Conservation (phyloP, 2,888 invertebrate species). For the Venusia cambrica region DNA sequence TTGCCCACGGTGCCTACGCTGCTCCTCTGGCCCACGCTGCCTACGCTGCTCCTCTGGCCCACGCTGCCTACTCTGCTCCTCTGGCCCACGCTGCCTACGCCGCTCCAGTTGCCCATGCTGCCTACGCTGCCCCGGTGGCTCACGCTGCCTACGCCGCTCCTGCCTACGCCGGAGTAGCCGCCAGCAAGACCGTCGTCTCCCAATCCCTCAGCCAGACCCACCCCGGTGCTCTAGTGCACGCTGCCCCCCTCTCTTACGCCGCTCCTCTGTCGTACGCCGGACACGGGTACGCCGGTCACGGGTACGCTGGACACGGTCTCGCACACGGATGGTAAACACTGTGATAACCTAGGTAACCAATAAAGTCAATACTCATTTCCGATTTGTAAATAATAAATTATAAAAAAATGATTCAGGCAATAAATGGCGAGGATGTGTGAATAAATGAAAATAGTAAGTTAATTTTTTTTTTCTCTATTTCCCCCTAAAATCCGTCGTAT, state of each 20-base stretch:
- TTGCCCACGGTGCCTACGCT: conserved; percentile 26
- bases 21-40: conserved; percentile 37
- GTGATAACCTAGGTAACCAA: conserved; percentile 68
- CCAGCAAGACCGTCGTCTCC: conserved; percentile 44
- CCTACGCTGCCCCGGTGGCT: conserved; percentile 34
- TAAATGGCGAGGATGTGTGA: conserved; percentile 74
- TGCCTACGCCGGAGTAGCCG: conserved; percentile 14
- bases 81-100: conserved; percentile 32
- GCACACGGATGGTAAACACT: conserved; percentile 72
- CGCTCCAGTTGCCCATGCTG: conserved; percentile 35
- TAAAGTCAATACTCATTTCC: conserved; percentile 71
- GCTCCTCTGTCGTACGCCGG: conserved; percentile 33
- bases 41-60: conserved; percentile 36
- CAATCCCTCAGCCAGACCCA: conserved; percentile 42
- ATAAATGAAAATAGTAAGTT: conserved; percentile 67
- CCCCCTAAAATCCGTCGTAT: conserved; percentile 2
- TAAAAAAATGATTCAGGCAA: conserved; percentile 54
- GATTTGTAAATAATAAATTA: conserved; percentile 65
- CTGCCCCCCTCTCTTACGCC: conserved; percentile 40
- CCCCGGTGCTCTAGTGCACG: conserved; percentile 47
- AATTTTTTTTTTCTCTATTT: conserved; percentile 8
- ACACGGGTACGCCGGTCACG: conserved; percentile 34
- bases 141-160: conserved; percentile 31
- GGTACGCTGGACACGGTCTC: conserved; percentile 43
- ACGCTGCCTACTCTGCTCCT: conserved; percentile 37